phyloP scores from a whole-genome alignment of 2,113 vertebrate genomes.

The Bombycilla garrulus region DNA sequence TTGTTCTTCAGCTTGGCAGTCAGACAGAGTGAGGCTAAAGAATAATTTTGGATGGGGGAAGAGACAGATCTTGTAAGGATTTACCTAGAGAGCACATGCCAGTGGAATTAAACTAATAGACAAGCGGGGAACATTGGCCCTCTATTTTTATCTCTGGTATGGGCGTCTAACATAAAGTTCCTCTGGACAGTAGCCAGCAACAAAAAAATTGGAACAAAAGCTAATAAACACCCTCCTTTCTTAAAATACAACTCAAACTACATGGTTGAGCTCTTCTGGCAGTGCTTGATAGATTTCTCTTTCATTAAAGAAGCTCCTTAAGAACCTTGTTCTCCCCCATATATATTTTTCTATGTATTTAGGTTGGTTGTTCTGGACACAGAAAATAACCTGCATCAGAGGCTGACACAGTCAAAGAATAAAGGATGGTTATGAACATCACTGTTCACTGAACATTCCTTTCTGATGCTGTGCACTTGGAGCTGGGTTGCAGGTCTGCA shows the following conservation, averaged over 20 bases:
- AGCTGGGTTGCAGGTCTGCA: not conserved
- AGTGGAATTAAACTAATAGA: not conserved
- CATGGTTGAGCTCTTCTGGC: not conserved
- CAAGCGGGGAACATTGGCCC: not conserved
- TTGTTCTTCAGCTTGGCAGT: not conserved
- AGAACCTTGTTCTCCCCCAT: not conserved
- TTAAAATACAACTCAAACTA: not conserved
- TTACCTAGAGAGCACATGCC: not conserved
- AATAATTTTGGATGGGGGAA: not conserved
- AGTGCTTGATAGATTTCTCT: not conserved
- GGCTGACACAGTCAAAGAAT: not conserved
- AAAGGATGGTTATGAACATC: not conserved
- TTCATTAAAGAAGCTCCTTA: not conserved
- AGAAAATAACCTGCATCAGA: not conserved
- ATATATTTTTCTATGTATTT: not conserved
- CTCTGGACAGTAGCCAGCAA: not conserved
- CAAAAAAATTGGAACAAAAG: not conserved
- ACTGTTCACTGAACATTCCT: not conserved
- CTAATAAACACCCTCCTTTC: not conserved
- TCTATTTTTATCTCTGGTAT: not conserved
- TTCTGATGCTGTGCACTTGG: not conserved
- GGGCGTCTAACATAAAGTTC: not conserved
- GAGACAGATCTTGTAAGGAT: not conserved
- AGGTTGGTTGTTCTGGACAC: not conserved
- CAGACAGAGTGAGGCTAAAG: not conserved